Percentiles rank a stretch among this genome's conserved stretches.
Conservation (phyloP, 2,888 invertebrate genomes). For the Phymatocera aterrima region DNA sequence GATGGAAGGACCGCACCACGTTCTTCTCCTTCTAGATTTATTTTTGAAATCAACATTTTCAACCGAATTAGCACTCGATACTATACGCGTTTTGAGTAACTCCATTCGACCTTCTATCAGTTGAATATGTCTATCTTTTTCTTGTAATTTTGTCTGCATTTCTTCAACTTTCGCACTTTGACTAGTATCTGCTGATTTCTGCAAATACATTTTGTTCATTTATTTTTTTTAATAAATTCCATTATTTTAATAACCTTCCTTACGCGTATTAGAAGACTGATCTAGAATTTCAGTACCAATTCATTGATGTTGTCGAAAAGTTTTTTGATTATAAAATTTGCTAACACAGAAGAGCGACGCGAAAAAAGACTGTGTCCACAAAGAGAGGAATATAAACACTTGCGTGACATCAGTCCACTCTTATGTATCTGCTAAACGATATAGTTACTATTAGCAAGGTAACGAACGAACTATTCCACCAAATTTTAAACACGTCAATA, state of each 20-base stretch:
- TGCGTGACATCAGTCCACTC: not conserved
- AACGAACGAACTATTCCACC: not conserved
- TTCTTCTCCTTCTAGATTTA: slow-evolving; percentile 64
- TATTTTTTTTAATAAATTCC: not conserved
- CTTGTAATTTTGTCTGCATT: slow-evolving; percentile 62
- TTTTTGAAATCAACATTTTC: slow-evolving; percentile 54
- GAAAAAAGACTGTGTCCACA: not conserved
- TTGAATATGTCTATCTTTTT: slow-evolving; percentile 64
- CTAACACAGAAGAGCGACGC: not conserved
- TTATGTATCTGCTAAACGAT: not conserved
- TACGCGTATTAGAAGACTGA: not conserved
- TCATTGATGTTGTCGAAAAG: not conserved
- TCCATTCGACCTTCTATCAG: slow-evolving; percentile 68
- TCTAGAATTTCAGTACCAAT: not conserved
- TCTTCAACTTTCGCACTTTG: slow-evolving; percentile 60
- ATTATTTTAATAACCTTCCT: not conserved
- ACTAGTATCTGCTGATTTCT: slow-evolving; percentile 56
- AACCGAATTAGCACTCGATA: slow-evolving; percentile 56
- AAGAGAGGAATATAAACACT: not conserved
- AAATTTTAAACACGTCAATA: not conserved
- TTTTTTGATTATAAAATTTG: not conserved
- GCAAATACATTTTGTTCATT: slow-evolving; percentile 31
- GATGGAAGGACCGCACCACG: slow-evolving; percentile 64
- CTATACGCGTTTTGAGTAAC: slow-evolving; percentile 64
- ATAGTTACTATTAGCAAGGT: slow-evolving; percentile 1